Evolutionary conservation across 23 tunicate genomes (phyloP).

Genomic region (Botrylloides violaceus): DNA sequence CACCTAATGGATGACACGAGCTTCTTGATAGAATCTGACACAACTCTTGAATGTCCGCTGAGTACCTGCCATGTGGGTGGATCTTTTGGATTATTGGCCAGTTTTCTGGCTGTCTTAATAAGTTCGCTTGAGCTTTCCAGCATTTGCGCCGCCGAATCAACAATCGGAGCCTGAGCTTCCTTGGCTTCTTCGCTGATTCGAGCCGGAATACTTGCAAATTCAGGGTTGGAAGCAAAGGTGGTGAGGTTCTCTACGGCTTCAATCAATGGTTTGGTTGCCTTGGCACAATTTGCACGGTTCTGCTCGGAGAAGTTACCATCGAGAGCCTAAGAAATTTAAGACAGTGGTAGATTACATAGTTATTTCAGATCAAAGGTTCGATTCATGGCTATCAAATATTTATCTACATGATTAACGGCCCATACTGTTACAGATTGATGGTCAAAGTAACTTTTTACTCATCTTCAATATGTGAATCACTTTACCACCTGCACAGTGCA

Average conservation of each 20-base stretch:
- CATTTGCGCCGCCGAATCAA: conserved; percentile 90
- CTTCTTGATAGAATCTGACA: conserved; percentile 94
- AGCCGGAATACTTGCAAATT: conserved; percentile 93
- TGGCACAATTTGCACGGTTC: conserved; percentile 47
- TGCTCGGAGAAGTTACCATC: conserved; percentile 74
- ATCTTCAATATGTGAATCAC: no score
- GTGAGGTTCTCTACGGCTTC: conserved; percentile 81
- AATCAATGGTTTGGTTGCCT: conserved; percentile 59
- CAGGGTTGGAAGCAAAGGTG: conserved; percentile 85
- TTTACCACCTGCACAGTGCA: no score
- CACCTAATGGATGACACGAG: conserved; percentile 88
- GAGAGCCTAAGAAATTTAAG: conserved; percentile 32
- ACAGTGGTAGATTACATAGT: no score
- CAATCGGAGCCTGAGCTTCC: conserved; percentile 84
- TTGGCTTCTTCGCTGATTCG: conserved; percentile 76
- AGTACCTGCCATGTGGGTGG: conserved; percentile 96
- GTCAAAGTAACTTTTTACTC: no score
- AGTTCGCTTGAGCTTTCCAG: conserved; percentile 85
- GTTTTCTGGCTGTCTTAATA: conserved; percentile 65
- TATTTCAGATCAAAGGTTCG: no score
- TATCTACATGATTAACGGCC: no score
- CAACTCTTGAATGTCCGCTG: conserved; percentile 89
- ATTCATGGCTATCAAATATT: no score
- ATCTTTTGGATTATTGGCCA: conserved; percentile 90
- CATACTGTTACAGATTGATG: no score